Base-by-base conservation (phyloP, 2,113 vertebrate genomes). In the Otolemur garnettii region DNA sequence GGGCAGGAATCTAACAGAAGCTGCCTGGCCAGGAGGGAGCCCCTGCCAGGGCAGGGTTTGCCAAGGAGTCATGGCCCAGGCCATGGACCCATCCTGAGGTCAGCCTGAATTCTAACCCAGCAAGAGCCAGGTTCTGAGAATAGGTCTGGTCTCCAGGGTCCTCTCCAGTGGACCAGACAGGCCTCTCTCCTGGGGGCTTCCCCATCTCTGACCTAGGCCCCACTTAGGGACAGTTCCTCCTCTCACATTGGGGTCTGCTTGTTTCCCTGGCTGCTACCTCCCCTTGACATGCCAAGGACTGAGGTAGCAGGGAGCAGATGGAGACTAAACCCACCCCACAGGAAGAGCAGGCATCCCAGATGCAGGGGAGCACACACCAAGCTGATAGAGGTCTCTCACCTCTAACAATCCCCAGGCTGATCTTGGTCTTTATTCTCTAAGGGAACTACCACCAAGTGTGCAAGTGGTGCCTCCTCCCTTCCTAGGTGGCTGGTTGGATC, bases 91-190 rank as follows among this genome's bases (percentile, higher is more conserved):
- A 21, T 38, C 75, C 60, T 1, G 59, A 17, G 5, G 28, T 26
- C 10, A 11, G 30, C 53, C 79, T 79, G 33, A 28, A 60, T 57
- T 30, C 38, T 57, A 12, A 30, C 10, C 14, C 13, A 26, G 57
- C 0, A 4, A 12, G 1, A 17, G 7, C 50, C 19, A 7, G 24
- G 12, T 80, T 17, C 60, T 33, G 2, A 21, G 12, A 45, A 18
- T 6, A 59, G 74, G 19, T 4, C 5, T 50, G 45, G 26, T 11
- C 35, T 62, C 50, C 50, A 55, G 12, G 35, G 72, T 50, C 60
- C 26, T 55, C 66, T n/a, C n/a, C 59, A 28, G 62, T 7, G 17
- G 21, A 33, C 42, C 68, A 62, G 60, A 66, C 14, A 62, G 57
- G 79, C 19, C 35, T 62, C 86, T 11, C 5, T 12, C 64, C 53